Percentiles rank a stretch among this genome's conserved stretches.
Conservation (phyloP, 2,113 vertebrate species). For the Columba livia region DNA sequence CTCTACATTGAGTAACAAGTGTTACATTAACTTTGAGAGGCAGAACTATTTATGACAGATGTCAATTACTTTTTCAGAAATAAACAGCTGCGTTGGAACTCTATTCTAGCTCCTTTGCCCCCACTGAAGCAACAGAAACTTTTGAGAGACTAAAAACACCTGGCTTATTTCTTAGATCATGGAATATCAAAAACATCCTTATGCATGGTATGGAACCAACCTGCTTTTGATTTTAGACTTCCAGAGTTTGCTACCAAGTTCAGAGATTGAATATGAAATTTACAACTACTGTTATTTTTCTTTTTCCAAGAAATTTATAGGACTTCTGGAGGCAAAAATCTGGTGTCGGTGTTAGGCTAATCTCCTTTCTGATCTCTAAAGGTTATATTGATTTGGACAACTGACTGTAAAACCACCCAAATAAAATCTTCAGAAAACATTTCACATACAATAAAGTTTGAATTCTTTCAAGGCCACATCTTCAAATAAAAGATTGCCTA, state of each 20-base stretch:
- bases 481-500: not conserved
- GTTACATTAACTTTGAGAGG: not conserved
- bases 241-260: not conserved
- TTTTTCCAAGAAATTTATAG: not conserved
- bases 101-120: not conserved
- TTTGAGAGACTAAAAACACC: not conserved
- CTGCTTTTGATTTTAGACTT: not conserved
- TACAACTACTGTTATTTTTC: not conserved
- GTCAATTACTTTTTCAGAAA: not conserved
- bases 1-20: not conserved
- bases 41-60: not conserved
- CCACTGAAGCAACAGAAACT: not conserved
- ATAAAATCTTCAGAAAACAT: not conserved
- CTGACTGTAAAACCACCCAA: not conserved
- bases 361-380: not conserved
- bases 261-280: not conserved
- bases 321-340: not conserved
- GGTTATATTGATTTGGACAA: not conserved
- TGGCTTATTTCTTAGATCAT: not conserved
- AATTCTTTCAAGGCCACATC: not conserved
- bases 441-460: not conserved
- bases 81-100: not conserved
- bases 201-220: fast-evolving
- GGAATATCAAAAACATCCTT: not conserved
- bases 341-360: not conserved